phyloP scores from a whole-genome alignment of 2,888 invertebrate genomes.

The Heliconius ethilla region DNA sequence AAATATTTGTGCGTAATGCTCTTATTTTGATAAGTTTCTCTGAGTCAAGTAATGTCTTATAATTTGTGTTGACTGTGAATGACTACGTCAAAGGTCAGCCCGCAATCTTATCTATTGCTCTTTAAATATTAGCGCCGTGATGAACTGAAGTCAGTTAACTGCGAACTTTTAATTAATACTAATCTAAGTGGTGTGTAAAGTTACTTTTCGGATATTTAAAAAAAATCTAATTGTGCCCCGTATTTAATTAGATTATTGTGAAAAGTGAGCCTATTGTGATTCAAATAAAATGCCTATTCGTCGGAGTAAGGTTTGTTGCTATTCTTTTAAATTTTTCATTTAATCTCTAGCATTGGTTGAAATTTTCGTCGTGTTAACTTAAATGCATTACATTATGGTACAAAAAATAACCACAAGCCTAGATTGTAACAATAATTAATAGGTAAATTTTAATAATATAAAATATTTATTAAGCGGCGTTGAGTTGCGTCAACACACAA shows the following conservation, averaged over 20 bases:
- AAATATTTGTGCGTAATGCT: constrained; percentile 64
- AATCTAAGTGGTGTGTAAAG: constrained; percentile 52
- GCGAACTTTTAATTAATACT: constrained; percentile 64
- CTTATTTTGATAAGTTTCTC: constrained; percentile 68
- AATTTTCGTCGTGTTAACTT: no score
- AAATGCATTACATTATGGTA: no score
- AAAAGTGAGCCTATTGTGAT: constrained; percentile 48
- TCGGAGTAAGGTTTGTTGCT: constrained; percentile 70
- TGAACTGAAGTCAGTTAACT: constrained; percentile 76
- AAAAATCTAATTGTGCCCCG: constrained; percentile 6
- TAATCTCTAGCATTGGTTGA: no score
- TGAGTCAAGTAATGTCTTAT: constrained; percentile 67
- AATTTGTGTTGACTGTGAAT: constrained; percentile 74
- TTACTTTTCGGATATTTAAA: constrained; percentile 17
- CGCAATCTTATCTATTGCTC: constrained; percentile 75
- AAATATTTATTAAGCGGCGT: no score
- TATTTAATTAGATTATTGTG: constrained; percentile 42
- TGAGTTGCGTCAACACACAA: no score
- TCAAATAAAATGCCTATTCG: constrained; percentile 71
- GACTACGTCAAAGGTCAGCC: constrained; percentile 74
- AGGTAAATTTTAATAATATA: no score
- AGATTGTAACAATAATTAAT: no score
- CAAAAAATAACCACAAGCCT: no score
- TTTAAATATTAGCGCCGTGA: constrained; percentile 79
- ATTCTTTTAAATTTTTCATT: not conserved